These are phyloP conservation scores for Chironex yamaguchii DNA, from an alignment of 30 jellyfish, hydroid and myxozoan genomes.

Conservation along the genomic window DNA sequence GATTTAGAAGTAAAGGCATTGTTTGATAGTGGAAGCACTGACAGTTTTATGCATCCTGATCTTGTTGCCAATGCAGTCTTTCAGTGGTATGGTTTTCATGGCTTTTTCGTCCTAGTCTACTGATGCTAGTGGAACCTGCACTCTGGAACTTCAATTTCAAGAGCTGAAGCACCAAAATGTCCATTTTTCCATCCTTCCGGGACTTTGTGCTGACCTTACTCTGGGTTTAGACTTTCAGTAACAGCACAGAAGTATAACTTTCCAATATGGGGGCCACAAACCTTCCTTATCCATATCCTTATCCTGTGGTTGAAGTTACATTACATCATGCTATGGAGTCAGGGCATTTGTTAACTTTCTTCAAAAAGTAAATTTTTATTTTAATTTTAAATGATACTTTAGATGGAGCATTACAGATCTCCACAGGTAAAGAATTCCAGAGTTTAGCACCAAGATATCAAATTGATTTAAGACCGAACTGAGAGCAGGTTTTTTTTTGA, in stretches of 20 bases:
- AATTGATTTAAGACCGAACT: too few species aligned
- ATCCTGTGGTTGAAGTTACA: too few species aligned
- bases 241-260: background rate
- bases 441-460: too few species aligned
- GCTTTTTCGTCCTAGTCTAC: conserved; percentile 7
- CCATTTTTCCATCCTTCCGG: background rate
- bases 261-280: background rate
- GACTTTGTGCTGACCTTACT: conserved; percentile 24
- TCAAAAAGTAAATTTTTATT: too few species aligned
- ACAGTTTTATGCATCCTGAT: conserved; percentile 6
- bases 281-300: background rate
- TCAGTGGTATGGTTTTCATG: conserved; percentile 1
- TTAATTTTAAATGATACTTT: too few species aligned
- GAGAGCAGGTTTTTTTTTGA: too few species aligned
- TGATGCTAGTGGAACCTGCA: background rate
- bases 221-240: background rate
- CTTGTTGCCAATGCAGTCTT: background rate
- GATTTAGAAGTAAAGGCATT: background rate
- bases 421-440: too few species aligned
- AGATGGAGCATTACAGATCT: too few species aligned
- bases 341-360: too few species aligned
- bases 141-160: background rate
- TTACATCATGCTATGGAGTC: too few species aligned
- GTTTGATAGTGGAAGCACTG: conserved; percentile 23
- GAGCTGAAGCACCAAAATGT: background rate